Conservation (phyloP, 2,797 vertebrate species). For the Platyrinchus mystaceus region DNA sequence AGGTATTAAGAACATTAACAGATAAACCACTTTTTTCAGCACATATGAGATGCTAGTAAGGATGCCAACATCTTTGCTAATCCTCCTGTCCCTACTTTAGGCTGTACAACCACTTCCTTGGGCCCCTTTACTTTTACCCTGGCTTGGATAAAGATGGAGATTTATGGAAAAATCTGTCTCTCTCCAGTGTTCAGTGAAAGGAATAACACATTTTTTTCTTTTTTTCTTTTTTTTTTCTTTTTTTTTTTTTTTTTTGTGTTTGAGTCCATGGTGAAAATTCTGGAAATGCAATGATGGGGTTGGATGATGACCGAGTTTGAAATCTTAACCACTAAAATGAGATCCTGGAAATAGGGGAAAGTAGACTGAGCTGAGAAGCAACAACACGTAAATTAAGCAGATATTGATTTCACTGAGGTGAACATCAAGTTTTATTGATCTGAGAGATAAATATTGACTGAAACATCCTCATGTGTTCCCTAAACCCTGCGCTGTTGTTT, state of each 20-base stretch:
- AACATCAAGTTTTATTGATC: constrained; percentile 32
- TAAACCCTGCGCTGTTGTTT: neutral
- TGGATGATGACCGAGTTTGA: neutral
- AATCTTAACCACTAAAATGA: neutral
- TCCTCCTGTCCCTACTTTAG: neutral
- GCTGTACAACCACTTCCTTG: neutral
- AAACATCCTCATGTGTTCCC: neutral
- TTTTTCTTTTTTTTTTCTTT: too few species aligned
- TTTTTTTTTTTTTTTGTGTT: neutral
- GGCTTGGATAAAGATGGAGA: neutral
- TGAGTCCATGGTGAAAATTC: neutral
- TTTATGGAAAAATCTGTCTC: neutral
- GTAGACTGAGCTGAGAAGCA: neutral
- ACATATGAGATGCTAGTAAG: neutral
- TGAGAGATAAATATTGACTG: neutral
- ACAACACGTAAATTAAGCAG: neutral
- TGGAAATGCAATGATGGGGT: neutral
- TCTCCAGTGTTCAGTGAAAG: neutral
- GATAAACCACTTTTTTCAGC: neutral
- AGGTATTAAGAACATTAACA: neutral
- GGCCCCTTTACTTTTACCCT: neutral
- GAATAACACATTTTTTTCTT: neutral
- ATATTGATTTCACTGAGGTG: constrained; percentile 1
- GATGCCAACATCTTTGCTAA: neutral
- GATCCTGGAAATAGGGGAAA: neutral